Evolutionary conservation across 2,797 vertebrate species (phyloP).

Genomic region (Garrulus glandarius): DNA sequence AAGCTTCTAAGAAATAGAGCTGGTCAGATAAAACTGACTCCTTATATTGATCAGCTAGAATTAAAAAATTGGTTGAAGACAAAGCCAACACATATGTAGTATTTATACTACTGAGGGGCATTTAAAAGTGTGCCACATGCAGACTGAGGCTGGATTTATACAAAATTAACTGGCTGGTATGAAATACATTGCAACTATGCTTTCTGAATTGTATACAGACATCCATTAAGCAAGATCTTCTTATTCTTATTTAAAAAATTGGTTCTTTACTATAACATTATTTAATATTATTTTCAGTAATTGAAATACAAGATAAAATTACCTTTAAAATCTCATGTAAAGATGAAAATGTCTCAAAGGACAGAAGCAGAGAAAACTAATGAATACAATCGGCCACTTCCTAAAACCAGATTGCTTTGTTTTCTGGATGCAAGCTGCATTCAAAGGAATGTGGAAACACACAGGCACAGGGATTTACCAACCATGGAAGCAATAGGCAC

Average conservation of each 20-base stretch:
- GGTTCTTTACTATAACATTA: background rate
- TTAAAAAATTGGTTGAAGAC: background rate
- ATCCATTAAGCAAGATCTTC: background rate
- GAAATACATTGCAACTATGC: background rate
- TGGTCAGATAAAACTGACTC: background rate
- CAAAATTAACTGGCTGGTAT: background rate
- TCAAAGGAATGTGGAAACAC: background rate
- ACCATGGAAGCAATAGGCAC: background rate
- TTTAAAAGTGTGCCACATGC: background rate
- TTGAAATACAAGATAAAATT: background rate
- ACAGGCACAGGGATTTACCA: background rate
- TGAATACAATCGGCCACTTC: background rate
- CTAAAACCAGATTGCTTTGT: background rate
- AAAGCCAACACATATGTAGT: background rate
- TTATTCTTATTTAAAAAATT: background rate
- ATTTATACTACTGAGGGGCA: background rate
- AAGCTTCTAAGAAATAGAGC: background rate
- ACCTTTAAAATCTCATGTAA: background rate
- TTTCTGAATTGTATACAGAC: background rate
- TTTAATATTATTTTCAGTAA: background rate
- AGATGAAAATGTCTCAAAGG: background rate
- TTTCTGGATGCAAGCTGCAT: background rate
- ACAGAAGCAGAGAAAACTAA: background rate
- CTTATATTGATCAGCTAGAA: background rate
- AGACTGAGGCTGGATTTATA: background rate